These are phyloP conservation scores for Typhlomys cinereus DNA, from an alignment of 2,113 vertebrate species.

Conservation along the genomic window DNA sequence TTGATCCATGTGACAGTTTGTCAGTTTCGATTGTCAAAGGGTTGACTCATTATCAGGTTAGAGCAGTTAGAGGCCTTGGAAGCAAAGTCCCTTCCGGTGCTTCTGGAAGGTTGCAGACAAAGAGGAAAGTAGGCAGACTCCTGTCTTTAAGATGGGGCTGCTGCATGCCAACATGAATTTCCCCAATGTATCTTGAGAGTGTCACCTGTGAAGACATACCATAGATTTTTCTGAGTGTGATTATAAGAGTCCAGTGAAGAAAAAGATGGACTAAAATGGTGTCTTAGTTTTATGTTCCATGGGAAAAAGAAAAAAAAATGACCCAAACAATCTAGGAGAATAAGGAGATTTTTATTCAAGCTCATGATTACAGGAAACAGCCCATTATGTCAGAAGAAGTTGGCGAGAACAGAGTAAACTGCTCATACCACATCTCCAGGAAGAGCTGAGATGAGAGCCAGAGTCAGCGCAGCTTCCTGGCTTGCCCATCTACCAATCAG, in stretches of 20 bases:
- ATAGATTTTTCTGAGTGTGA: not conserved
- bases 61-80: not conserved
- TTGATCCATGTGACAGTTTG: not conserved
- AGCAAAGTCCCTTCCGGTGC: not conserved
- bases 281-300: no score
- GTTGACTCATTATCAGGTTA: not conserved
- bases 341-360: no score
- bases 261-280: not conserved
- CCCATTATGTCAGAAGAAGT: no score
- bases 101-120: not conserved
- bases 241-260: no score
- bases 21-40: not conserved
- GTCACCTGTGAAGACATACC: not conserved
- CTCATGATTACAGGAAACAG: no score
- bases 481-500: no score
- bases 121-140: not conserved
- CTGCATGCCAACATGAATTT: not conserved
- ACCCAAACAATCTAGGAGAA: no score
- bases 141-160: not conserved
- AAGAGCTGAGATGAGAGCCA: no score
- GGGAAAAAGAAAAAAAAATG: no score
- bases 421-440: no score
- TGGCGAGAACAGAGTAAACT: no score
- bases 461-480: no score
- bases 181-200: not conserved